Conservation (phyloP, 2,113 vertebrate species). For the Terrapene triunguis region DNA sequence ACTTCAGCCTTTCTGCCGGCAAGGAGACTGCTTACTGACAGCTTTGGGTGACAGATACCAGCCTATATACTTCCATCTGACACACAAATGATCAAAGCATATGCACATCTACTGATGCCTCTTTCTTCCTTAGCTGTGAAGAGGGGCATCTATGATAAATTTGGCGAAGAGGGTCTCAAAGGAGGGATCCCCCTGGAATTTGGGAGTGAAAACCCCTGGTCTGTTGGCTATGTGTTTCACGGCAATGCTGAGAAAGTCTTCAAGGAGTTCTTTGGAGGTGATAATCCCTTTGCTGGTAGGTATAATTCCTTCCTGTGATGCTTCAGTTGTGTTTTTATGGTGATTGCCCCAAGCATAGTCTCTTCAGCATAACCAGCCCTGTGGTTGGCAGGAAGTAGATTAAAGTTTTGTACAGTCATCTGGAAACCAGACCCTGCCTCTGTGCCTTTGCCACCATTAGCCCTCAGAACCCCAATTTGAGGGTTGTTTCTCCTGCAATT, state of each 20-base stretch:
- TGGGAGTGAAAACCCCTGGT: conserved; percentile 84
- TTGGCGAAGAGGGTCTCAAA: conserved; percentile 93
- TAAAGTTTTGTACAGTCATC: background rate
- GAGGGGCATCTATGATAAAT: conserved; percentile 94
- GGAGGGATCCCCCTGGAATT: conserved; percentile 88
- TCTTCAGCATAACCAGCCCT: background rate
- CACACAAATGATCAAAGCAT: background rate
- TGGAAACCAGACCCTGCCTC: background rate
- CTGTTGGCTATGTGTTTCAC: conserved; percentile 88
- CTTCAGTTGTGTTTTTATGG: background rate
- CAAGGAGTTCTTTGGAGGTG: conserved; percentile 91
- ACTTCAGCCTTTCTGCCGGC: background rate
- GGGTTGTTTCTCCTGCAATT: background rate
- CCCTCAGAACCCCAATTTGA: background rate
- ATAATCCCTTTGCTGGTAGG: conserved; percentile 94
- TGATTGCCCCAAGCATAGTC: no score
- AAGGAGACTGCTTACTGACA: background rate
- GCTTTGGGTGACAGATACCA: background rate
- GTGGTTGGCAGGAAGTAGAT: background rate
- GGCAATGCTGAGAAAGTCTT: conserved; percentile 91
- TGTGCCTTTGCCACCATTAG: background rate
- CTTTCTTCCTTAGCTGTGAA: conserved; percentile 81
- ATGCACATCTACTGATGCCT: fast-evolving
- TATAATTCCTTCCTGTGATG: fast-evolving
- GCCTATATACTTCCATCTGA: background rate